Evolutionary conservation across 37 sponge, comb jelly and placozoan species (phyloP).

Genomic region (Geodia barretti): DNA sequence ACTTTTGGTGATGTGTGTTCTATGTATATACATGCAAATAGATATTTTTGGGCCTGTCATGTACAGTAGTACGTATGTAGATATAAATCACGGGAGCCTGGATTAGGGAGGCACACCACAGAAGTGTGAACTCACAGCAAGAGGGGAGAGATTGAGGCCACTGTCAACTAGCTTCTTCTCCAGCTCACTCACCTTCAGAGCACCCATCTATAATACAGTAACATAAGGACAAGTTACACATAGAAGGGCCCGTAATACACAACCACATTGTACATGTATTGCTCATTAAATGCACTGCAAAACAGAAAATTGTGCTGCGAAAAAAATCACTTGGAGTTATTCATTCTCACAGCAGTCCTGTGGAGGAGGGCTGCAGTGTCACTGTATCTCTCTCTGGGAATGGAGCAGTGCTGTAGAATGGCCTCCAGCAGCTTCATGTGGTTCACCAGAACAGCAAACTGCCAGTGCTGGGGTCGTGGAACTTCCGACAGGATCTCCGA

Average conservation of each 20-base stretch:
- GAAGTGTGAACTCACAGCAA: constrained; percentile 53
- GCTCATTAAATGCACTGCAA: too few relatives aligned
- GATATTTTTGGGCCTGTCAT: too few relatives aligned
- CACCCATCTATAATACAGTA: constrained; percentile 27
- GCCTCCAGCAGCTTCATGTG: constrained; percentile 68
- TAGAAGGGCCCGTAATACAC: too few relatives aligned
- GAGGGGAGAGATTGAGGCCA: constrained; percentile 40
- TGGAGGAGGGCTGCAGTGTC: constrained; percentile 25
- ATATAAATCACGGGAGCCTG: too few relatives aligned
- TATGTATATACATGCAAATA: background rate
- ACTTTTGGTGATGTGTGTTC: background rate
- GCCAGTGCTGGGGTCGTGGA: constrained; percentile 58
- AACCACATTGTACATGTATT: too few relatives aligned
- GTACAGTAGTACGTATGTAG: too few relatives aligned
- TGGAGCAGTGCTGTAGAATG: constrained; percentile 69
- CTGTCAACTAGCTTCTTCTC: constrained; percentile 28
- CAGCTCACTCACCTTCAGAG: constrained; percentile 44
- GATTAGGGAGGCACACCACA: background rate
- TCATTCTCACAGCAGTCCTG: constrained; percentile 34
- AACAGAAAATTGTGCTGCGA: too few relatives aligned
- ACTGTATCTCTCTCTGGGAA: constrained; percentile 45
- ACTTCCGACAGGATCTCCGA: constrained; percentile 68
- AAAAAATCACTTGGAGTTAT: too few relatives aligned
- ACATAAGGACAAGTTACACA: background rate
- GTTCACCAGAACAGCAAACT: constrained; percentile 54